Conservation (phyloP, 2,113 vertebrate species). For the Ophiodon elongatus region DNA sequence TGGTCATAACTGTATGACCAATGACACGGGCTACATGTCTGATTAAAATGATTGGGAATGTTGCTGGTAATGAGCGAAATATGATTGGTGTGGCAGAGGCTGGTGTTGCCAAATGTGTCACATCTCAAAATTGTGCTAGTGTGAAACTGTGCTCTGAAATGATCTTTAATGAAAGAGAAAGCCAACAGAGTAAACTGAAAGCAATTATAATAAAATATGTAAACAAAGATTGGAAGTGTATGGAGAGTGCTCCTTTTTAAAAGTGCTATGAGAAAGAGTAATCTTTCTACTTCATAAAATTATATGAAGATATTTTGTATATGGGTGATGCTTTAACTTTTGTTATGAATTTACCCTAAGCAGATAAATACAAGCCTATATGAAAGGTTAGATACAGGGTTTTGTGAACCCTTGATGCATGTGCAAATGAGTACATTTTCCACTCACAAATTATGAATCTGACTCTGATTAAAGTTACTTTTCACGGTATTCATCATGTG, state of each 20-base stretch:
- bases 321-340: background rate
- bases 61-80: conserved; percentile 36
- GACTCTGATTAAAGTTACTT: background rate
- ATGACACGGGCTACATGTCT: conserved; percentile 9
- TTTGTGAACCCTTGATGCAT: conserved; percentile 11
- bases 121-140: conserved; percentile 1
- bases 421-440: conserved; percentile 14
- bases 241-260: background rate
- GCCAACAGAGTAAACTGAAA: background rate
- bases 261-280: background rate
- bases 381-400: background rate
- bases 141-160: background rate
- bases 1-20: conserved; percentile 15
- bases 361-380: background rate
- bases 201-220: conserved; percentile 1
- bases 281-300: background rate
- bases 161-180: conserved; percentile 34
- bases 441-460: conserved; percentile 8
- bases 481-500: background rate
- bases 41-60: conserved; percentile 28
- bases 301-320: conserved; percentile 8
- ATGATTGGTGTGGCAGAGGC: conserved; percentile 9
- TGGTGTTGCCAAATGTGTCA: background rate
- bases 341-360: background rate
- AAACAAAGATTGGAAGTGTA: background rate